These are phyloP conservation scores for Motacilla alba DNA, from an alignment of 2,113 vertebrate genomes.

Conservation along the genomic window DNA sequence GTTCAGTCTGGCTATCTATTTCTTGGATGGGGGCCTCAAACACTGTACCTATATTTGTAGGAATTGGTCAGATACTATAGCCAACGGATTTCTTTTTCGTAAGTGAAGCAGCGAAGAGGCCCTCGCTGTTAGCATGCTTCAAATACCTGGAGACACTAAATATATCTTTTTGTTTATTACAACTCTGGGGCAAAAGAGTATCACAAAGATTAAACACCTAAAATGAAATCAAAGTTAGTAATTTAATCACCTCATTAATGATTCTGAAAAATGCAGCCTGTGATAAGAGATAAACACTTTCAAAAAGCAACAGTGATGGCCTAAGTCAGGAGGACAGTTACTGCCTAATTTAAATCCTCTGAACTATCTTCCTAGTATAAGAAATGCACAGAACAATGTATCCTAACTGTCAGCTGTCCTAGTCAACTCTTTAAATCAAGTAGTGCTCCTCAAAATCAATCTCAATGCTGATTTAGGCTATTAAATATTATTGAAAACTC, in stretches of 20 bases:
- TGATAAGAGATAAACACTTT: background rate
- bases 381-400: background rate
- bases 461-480: background rate
- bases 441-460: background rate
- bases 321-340: background rate
- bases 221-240: background rate
- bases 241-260: background rate
- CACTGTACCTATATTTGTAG: background rate
- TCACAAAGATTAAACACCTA: background rate
- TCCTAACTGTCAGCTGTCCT: background rate
- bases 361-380: background rate
- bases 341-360: background rate
- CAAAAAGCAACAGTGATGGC: background rate
- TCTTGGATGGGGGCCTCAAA: background rate
- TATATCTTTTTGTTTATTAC: background rate
- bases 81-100: background rate
- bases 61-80: background rate
- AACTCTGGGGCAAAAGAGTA: background rate
- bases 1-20: background rate
- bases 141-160: background rate
- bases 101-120: background rate
- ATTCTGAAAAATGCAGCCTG: background rate
- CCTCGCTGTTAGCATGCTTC: background rate
- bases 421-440: background rate
- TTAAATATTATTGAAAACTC: background rate